Evolutionary conservation across 2,888 invertebrate species (phyloP).

Genomic region (Petrophora chlorosata): DNA sequence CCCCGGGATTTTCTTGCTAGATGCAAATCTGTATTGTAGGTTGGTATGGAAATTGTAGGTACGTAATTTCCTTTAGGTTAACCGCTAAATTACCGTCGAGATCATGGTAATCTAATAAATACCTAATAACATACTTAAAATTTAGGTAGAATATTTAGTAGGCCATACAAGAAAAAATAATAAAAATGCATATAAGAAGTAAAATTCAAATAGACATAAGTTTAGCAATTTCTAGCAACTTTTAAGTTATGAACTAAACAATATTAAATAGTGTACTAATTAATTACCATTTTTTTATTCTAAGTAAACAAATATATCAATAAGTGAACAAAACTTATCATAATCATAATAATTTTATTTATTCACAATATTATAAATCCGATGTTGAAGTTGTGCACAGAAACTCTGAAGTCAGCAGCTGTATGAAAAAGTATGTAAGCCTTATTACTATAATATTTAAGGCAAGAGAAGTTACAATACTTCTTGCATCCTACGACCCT

Average conservation of each 20-base stretch:
- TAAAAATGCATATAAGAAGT: not conserved
- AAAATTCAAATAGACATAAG: not conserved
- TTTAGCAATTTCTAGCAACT: too few species aligned
- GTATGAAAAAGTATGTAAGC: too few species aligned
- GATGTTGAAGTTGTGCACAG: too few species aligned
- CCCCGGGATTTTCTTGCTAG: constrained; percentile 14
- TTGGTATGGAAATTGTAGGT: constrained; percentile 21
- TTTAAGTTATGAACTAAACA: too few species aligned
- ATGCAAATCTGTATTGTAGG: constrained; percentile 10
- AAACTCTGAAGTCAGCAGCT: too few species aligned
- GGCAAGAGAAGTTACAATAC: too few species aligned
- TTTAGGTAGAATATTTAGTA: not conserved
- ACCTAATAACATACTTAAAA: constrained; percentile 1
- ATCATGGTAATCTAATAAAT: constrained; percentile 17
- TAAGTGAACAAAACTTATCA: not conserved
- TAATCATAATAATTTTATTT: not conserved
- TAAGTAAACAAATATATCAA: too few species aligned
- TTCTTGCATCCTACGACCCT: not conserved
- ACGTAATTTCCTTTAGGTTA: constrained; percentile 32
- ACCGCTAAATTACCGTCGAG: constrained; percentile 24
- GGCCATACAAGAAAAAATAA: not conserved
- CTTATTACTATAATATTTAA: too few species aligned
- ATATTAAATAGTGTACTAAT: too few species aligned
- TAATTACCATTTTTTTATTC: too few species aligned
- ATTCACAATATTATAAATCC: too few species aligned